Conservation (phyloP, 2,888 invertebrate genomes). For the Leptopilina drosophilae region DNA sequence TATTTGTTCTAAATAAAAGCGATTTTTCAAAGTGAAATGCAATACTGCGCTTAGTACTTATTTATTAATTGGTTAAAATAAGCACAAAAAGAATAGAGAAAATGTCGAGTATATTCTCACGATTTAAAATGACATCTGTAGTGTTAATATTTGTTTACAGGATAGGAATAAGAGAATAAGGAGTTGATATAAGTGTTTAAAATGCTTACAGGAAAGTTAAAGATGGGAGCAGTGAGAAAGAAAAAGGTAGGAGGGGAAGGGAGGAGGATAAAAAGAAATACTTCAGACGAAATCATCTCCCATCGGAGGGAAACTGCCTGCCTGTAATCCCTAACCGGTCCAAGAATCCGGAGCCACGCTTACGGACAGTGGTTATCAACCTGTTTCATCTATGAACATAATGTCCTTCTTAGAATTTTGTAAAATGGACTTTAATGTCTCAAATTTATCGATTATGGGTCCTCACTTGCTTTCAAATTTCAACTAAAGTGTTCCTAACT, state of each 20-base stretch:
- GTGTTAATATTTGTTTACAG: conserved; percentile 60
- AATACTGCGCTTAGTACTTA: too few relatives aligned
- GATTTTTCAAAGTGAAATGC: too few relatives aligned
- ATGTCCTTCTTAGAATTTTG: background rate
- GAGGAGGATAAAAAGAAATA: conserved; percentile 21
- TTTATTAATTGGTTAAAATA: too few relatives aligned
- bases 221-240: conserved; percentile 38
- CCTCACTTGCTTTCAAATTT: background rate
- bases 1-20: too few relatives aligned
- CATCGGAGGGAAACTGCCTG: conserved; percentile 63
- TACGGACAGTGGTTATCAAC: conserved; percentile 73
- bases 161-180: conserved; percentile 7
- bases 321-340: conserved; percentile 70
- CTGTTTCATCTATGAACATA: conserved; percentile 39
- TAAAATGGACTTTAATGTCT: background rate
- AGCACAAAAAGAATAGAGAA: too few relatives aligned
- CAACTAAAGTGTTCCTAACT: background rate
- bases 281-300: conserved; percentile 64
- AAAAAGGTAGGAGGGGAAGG: conserved; percentile 23
- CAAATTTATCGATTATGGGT: background rate
- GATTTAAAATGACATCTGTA: conserved; percentile 75
- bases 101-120: conserved; percentile 57
- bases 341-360: conserved; percentile 76
- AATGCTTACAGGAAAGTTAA: conserved; percentile 44
- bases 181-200: background rate